Evolutionary conservation across 64 coral and sea anemone species (phyloP).

Genomic region (Anthopleura sola): DNA sequence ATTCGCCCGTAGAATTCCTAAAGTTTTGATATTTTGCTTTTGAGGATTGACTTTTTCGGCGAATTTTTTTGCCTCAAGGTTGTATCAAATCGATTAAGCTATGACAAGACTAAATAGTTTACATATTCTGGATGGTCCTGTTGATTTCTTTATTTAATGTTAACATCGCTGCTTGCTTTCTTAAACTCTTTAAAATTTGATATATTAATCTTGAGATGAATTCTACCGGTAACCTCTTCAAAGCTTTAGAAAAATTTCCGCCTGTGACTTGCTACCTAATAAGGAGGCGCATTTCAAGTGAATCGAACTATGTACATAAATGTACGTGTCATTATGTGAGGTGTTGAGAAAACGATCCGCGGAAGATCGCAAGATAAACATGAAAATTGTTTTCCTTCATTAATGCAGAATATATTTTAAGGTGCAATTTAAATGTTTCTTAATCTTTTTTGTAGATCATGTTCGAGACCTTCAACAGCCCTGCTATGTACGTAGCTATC

Average conservation of each 20-base stretch:
- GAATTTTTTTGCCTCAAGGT: neutral
- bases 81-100: neutral
- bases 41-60: too few species aligned
- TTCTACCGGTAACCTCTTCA: neutral
- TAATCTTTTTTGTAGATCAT: constrained; percentile 45
- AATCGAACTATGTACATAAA: neutral
- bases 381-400: neutral
- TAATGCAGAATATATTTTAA: neutral
- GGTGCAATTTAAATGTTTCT: neutral
- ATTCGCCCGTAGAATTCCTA: neutral
- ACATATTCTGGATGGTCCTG: neutral
- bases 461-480: constrained; percentile 65
- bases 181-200: neutral
- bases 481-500: constrained; percentile 68
- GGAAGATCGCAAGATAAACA: neutral
- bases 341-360: neutral
- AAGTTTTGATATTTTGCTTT: too few species aligned
- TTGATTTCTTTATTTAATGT: neutral
- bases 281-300: neutral
- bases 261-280: neutral
- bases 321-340: neutral
- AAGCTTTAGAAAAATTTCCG: neutral
- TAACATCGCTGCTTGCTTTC: neutral
- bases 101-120: neutral
- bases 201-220: neutral